A percentile compares a stretch with the other conserved stretches of the same genome.
These are phyloP conservation scores for Sepioteuthis lessoniana DNA, from an alignment of 2,888 invertebrate species.

Conservation along the genomic window DNA sequence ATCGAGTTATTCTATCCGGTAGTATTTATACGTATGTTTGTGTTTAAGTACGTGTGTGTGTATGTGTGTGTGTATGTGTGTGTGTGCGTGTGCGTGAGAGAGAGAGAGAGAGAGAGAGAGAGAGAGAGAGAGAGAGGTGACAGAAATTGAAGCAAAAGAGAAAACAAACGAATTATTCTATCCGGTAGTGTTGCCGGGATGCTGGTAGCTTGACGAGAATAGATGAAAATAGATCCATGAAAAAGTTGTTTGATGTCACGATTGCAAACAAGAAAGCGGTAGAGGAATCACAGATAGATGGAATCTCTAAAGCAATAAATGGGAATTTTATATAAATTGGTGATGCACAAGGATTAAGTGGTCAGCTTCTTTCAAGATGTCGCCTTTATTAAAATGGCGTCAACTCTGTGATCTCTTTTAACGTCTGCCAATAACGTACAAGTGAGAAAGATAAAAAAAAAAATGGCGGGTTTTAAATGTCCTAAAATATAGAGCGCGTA, in stretches of 20 bases:
- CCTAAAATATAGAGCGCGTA: background rate
- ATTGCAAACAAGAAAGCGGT: background rate
- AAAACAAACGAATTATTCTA: background rate
- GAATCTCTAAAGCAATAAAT: background rate
- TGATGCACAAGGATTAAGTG: background rate
- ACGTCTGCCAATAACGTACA: background rate
- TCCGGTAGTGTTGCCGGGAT: background rate
- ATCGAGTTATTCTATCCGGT: background rate
- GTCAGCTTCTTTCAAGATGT: background rate
- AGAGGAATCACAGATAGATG: background rate
- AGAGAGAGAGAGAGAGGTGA: too few species aligned
- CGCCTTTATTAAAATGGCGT: conserved; percentile 11
- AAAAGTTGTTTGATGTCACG: background rate
- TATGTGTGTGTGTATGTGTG: too few species aligned
- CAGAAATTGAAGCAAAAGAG: too few species aligned
- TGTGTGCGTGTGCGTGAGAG: too few species aligned
- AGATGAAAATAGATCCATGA: conserved; percentile 15
- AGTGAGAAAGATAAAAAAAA: background rate
- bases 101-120: too few species aligned
- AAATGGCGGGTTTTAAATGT: background rate
- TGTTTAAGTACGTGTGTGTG: too few species aligned
- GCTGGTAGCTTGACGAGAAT: background rate
- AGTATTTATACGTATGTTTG: background rate
- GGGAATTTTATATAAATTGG: background rate
- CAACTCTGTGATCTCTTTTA: background rate